Percentiles rank a stretch among this genome's conserved stretches.
Evolutionary conservation across 2,888 invertebrate species (phyloP).

Genomic region (Isotomurus palustris): DNA sequence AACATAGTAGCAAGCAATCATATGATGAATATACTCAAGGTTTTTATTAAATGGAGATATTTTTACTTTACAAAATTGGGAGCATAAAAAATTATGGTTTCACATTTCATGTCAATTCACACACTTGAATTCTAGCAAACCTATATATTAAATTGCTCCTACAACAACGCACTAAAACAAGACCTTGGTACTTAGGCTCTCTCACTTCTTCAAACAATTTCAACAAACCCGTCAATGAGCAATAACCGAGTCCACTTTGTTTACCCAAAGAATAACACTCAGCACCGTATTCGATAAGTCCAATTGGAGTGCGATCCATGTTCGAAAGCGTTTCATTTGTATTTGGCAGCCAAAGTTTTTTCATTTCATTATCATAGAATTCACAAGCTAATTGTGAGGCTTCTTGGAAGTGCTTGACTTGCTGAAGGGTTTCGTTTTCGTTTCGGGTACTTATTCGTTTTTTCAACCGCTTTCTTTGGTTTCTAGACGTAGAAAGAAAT

Average conservation of each 20-base stretch:
- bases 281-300: slow-evolving; percentile 30
- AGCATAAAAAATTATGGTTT: no score
- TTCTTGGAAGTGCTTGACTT: no score
- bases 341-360: slow-evolving; percentile 27
- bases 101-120: neutral
- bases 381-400: slow-evolving; percentile 20
- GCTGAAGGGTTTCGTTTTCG: neutral
- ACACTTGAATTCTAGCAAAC: slow-evolving; percentile 21
- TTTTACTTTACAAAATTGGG: no score
- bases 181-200: neutral
- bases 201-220: neutral
- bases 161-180: slow-evolving; percentile 29
- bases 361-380: slow-evolving; percentile 31
- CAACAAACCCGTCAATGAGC: slow-evolving; percentile 10
- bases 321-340: slow-evolving; percentile 1
- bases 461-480: slow-evolving; percentile 27
- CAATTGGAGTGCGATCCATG: slow-evolving; percentile 27
- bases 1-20: no score
- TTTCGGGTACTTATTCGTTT: neutral
- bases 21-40: no score
- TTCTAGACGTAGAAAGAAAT: slow-evolving; percentile 45
- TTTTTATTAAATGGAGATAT: no score
- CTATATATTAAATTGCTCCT: slow-evolving; percentile 15
- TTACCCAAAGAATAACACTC: slow-evolving; percentile 33
- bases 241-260: slow-evolving; percentile 33